These are phyloP conservation scores for Luehdorfia chinensis DNA, from an alignment of 1,140 invertebrate species.

Conservation along the genomic window DNA sequence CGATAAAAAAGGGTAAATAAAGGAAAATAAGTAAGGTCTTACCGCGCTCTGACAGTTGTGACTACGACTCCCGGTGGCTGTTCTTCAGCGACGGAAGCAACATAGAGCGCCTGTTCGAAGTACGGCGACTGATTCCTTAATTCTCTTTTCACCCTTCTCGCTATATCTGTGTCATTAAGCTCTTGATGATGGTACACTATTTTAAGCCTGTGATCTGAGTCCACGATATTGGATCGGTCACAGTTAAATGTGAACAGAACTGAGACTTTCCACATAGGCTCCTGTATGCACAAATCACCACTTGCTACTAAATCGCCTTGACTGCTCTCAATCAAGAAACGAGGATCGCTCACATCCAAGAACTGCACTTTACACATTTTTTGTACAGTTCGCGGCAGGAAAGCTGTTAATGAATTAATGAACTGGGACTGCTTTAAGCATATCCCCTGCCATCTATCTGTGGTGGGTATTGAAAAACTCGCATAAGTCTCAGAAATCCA, in stretches of 20 bases:
- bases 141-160: conserved; percentile 85
- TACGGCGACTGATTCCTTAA: conserved; percentile 88
- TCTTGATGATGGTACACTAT: conserved; percentile 90
- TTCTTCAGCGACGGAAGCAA: conserved; percentile 93
- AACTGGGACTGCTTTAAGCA: conserved; percentile 88
- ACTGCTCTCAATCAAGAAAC: conserved; percentile 86
- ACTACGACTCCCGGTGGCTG: conserved; percentile 89
- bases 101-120: conserved; percentile 91
- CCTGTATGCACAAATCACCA: conserved; percentile 86
- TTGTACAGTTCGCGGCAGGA: conserved; percentile 84
- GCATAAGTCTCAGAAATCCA: conserved; percentile 91
- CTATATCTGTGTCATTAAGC: conserved; percentile 88
- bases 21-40: no score
- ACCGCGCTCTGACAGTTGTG: conserved; percentile 88
- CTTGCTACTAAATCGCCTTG: conserved; percentile 90
- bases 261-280: conserved; percentile 88
- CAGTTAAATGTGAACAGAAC: conserved; percentile 84
- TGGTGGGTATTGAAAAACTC: conserved; percentile 88
- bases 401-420: conserved; percentile 86
- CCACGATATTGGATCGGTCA: conserved; percentile 80
- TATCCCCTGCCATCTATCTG: conserved; percentile 86
- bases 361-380: conserved; percentile 86
- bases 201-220: conserved; percentile 86
- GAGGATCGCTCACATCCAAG: conserved; percentile 86
- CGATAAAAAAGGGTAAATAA: no score